Percentiles rank a stretch among this genome's conserved stretches.
These are phyloP conservation scores for Diadophis punctatus DNA, from an alignment of 2,113 vertebrate genomes.

Conservation along the genomic window DNA sequence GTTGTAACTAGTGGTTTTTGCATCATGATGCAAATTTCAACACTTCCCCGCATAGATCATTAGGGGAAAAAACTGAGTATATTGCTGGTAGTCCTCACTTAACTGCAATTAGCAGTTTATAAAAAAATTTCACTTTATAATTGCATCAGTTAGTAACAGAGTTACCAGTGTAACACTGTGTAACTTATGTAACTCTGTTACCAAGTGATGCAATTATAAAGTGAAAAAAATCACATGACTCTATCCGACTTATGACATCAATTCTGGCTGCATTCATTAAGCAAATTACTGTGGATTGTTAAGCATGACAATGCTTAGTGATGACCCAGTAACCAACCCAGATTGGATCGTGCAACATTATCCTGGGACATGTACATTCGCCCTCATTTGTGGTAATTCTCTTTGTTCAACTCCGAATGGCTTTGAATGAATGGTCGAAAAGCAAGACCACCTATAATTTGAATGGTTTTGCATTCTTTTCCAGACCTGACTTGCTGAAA, in stretches of 20 bases:
- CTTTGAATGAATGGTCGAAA: background rate
- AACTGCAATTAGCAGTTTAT: background rate
- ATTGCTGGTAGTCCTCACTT: background rate
- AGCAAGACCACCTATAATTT: background rate
- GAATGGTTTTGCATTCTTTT: constrained; percentile 24
- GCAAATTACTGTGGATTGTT: background rate
- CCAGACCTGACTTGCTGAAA: constrained; percentile 88
- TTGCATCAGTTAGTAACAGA: background rate
- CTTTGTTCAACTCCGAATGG: background rate
- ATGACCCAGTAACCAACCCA: background rate
- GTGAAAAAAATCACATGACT: background rate
- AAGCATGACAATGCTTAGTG: background rate
- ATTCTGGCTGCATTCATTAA: background rate
- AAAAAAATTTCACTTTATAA: background rate
- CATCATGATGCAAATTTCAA: background rate
- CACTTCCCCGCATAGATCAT: background rate
- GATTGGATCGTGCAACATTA: background rate
- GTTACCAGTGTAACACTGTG: background rate
- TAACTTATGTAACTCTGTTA: background rate
- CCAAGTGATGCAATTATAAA: background rate
- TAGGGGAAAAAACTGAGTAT: background rate
- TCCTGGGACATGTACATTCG: background rate
- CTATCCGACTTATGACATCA: background rate
- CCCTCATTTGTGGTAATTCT: background rate
- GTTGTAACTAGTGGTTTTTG: background rate